Base-by-base conservation (phyloP, 2,113 vertebrate species). In the Oryzias javanicus region DNA sequence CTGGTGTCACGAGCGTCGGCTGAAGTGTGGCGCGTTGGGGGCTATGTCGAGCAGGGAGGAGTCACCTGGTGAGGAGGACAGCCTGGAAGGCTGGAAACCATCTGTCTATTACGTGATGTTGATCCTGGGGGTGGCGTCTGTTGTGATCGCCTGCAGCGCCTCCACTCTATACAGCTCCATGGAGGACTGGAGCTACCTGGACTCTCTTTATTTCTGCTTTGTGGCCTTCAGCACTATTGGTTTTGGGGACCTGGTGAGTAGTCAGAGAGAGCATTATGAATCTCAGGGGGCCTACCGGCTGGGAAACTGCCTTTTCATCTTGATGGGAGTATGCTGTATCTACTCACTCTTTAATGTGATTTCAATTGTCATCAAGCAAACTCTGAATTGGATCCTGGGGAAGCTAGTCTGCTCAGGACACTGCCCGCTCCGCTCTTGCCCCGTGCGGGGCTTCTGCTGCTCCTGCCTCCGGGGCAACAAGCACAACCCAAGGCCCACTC, bases 141-240 rank as follows among this genome's bases (percentile, higher is more conserved):
- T 91, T 20, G 70, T 91, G 70, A 90, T 93, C 6, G 90, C 91
- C 1, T 92, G 90, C 79, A 87, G 91, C 1, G 92, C 91, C 18
- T 92, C 92, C 5, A 88, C 87, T 0, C 82, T 93, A 12, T 93
- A 91, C 78, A 87, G 88, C 51, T 74, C 87, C 60, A 89, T 90
- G 87, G 92, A 93, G 78, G 90, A 89, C 86, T 93, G 92, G 92
- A 89, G 84, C 80, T 93, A 91, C 41, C 77, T 92, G 42, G 91
- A 93, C 59, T 91, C 92, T 4, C 81, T 93, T 0, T 93, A 93
- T 73, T 93, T 93, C 75, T 93, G 92, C 70, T 93, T 93, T 0
- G 92, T 93, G 64, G 90, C 91, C 51, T 93, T 93, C 84, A 93
- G 92, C 84, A 93, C 92, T 67, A 93, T 93, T 40, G 92, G 92